Conservation (phyloP, 2,797 vertebrate species). For the Hippocampus kuda region DNA sequence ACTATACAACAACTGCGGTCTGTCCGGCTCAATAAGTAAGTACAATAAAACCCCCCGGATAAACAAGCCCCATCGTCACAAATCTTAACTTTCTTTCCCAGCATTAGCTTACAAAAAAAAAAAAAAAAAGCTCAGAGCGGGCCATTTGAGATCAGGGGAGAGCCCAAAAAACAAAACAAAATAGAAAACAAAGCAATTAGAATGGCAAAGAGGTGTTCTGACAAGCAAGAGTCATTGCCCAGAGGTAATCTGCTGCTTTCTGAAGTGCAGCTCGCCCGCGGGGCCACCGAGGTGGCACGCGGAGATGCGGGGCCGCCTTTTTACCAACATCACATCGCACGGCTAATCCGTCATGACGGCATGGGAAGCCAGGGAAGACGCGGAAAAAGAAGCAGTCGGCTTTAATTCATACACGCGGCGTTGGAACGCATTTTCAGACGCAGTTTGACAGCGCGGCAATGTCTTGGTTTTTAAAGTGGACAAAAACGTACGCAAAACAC, state of each 20-base stretch:
- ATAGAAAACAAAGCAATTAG: constrained; percentile 45
- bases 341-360: constrained; percentile 28
- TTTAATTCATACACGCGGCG: not conserved
- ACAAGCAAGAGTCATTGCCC: constrained; percentile 41
- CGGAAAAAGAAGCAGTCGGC: not conserved
- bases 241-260: constrained; percentile 43
- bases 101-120: not conserved
- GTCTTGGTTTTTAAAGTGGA: not conserved
- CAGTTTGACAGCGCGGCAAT: not conserved
- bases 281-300: not conserved
- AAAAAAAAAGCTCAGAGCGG: not conserved
- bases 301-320: not conserved
- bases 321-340: constrained; percentile 48
- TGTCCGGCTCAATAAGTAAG: not conserved
- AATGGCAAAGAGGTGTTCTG: constrained; percentile 52
- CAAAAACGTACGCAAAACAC: not conserved
- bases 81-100: not conserved
- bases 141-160: not conserved
- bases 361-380: constrained; percentile 1
- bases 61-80: not conserved
- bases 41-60: not conserved
- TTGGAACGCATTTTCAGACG: not conserved
- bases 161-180: constrained; percentile 21
- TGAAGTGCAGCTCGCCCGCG: constrained; percentile 5
- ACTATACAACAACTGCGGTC: not conserved